phyloP scores from a whole-genome alignment of 2,888 invertebrate species.

The Urechis unicinctus region DNA sequence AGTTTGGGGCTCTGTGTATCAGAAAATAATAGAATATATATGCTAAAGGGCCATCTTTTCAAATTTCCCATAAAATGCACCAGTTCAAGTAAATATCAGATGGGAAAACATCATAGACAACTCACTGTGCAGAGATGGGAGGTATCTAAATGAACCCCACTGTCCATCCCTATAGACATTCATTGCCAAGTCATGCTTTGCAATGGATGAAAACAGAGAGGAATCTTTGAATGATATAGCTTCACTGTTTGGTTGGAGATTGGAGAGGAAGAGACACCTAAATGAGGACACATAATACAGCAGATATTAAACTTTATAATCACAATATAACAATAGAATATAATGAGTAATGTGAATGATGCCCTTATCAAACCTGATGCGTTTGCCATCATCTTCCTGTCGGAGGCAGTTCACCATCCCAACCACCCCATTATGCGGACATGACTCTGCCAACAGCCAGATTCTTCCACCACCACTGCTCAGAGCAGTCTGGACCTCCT shows the following conservation, averaged over 20 bases:
- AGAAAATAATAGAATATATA: too few relatives aligned
- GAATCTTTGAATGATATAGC: too few relatives aligned
- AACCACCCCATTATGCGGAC: conserved; percentile 60
- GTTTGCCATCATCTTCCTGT: conserved; percentile 76
- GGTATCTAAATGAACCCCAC: conserved; percentile 85
- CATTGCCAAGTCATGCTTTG: conserved; percentile 68
- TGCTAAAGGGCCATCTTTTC: neutral
- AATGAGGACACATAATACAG: too few relatives aligned
- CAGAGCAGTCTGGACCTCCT: conserved; percentile 64
- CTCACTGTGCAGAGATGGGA: conserved; percentile 54
- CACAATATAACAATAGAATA: neutral
- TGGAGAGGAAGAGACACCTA: too few relatives aligned
- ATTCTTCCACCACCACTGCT: conserved; percentile 52
- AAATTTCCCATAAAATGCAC: neutral
- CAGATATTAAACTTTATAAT: too few relatives aligned
- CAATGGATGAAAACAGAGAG: neutral
- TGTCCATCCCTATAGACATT: conserved; percentile 74
- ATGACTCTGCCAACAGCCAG: conserved; percentile 58
- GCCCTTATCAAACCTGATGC: conserved; percentile 56
- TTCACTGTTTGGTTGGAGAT: too few relatives aligned
- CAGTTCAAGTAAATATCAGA: neutral
- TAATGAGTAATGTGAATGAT: conserved; percentile 1
- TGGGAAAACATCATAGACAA: neutral
- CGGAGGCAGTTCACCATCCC: conserved; percentile 87
- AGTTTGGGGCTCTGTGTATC: too few relatives aligned